Base-by-base conservation (phyloP, 2,888 invertebrate genomes). In the Drosophila pseudotalamancana region DNA sequence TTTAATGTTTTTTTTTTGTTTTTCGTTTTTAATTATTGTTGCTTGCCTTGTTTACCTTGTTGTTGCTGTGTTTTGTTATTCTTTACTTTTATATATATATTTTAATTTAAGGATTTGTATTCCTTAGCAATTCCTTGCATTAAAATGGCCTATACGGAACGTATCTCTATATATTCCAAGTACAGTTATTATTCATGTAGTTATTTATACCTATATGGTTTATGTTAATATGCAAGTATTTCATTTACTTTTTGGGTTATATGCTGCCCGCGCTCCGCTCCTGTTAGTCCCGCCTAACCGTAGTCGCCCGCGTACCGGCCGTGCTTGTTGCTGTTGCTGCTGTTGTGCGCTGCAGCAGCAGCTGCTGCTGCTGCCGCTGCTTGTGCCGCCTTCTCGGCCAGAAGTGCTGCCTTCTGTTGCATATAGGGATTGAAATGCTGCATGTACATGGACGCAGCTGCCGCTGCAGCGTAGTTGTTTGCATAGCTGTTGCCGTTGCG, bases 361-460 rank as follows among this genome's bases (percentile, higher is more conserved):
- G 77, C 66, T 25, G 77, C 72, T 1, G 84, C 77, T 16, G 67
- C 70, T 6, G 81, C 73, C 19, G 83, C 85, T 21, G 88, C 83
- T 25, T 82, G 78, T 27, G 88, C 77, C 25, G 88, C 81, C 63
- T 83, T 83, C n/a, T 83, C 82, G 16, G 80, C 80, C 9, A 88
- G 77, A 61, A 78, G 54, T 9, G 76, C 84, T n/a, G 82, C 84
- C 67, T 82, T 84, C 45, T 80, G 88, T 59, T 88, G 86, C 75
- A 85, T 73, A 43, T 84, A 84, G 25, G 84, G 84, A 84, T 84
- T 84, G 23, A 84, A 84, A 60, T 89, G 79, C 60, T 80, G 89
- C 88, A 89, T 88, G 63, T 89, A 88, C 68, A 87, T 87, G 19
- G 78, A 87, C 12, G 81, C 81, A 29, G 89, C 72, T 35, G 73